phyloP scores from a whole-genome alignment of 2,888 invertebrate species.

The Archips crataeganus region DNA sequence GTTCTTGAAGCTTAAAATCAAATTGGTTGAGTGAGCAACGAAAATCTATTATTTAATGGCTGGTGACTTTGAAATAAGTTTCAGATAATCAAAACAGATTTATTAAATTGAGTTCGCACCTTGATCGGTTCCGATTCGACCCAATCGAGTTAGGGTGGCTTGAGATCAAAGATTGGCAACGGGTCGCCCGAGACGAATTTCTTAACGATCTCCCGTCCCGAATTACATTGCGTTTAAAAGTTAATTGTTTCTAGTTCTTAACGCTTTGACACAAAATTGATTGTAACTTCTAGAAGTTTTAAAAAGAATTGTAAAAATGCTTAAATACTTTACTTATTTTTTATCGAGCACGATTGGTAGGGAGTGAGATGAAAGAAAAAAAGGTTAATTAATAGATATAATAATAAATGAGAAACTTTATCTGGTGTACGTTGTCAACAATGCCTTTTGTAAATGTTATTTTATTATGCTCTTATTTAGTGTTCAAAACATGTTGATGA shows the following conservation, averaged over 20 bases:
- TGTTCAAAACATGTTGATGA: not conserved
- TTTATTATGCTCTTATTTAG: not conserved
- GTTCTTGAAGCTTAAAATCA: too few species aligned
- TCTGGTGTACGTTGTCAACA: not conserved
- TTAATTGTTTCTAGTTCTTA: not conserved
- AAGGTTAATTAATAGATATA: too few species aligned
- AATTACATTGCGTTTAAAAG: not conserved
- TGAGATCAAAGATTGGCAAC: conserved; percentile 5
- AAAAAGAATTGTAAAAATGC: not conserved
- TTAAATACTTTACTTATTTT: too few species aligned
- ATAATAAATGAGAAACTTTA: too few species aligned
- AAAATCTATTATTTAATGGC: not conserved
- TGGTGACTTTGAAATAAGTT: not conserved
- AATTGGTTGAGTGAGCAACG: too few species aligned
- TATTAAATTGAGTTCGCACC: conserved; percentile 6
- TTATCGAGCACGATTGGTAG: too few species aligned
- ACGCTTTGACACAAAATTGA: not conserved
- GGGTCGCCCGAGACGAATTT: not conserved
- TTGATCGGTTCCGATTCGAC: conserved; percentile 11
- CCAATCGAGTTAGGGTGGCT: conserved; percentile 6
- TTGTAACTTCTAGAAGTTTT: not conserved
- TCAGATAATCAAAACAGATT: not conserved
- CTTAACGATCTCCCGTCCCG: not conserved
- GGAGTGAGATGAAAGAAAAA: too few species aligned
- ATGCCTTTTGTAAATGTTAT: too few species aligned